Conservation (phyloP, 1,140 invertebrate species). For the Leptinotarsa undecemlineata region DNA sequence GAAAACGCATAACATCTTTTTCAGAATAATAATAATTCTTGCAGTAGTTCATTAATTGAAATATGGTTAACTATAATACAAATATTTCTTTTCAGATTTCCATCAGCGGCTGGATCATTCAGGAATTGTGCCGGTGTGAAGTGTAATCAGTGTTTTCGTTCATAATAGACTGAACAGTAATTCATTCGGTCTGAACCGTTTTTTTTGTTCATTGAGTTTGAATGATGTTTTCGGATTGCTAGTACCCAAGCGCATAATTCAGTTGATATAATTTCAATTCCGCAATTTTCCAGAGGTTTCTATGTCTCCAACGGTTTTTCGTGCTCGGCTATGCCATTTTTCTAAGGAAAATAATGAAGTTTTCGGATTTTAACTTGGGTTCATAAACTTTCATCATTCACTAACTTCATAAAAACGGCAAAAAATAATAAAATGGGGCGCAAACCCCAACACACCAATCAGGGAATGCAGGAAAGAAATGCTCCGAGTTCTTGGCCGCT, state of each 20-base stretch:
- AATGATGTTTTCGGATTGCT: neutral
- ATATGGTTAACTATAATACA: neutral
- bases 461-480: neutral
- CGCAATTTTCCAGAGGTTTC: neutral
- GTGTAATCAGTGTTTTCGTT: neutral
- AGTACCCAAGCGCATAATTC: neutral
- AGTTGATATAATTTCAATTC: neutral
- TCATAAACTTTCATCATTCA: neutral
- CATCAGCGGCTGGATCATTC: neutral
- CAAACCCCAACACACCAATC: neutral
- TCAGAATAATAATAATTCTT: too few relatives aligned
- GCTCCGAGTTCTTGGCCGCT: conserved; percentile 44
- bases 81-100: neutral
- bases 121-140: neutral
- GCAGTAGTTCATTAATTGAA: too few relatives aligned
- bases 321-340: neutral
- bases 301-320: neutral
- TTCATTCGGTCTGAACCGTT: neutral
- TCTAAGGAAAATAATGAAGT: neutral
- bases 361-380: neutral
- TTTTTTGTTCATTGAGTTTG: neutral
- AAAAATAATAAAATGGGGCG: neutral
- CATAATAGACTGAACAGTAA: neutral
- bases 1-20: too few relatives aligned
- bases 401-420: neutral